phyloP scores from a whole-genome alignment of 2,797 vertebrate species.

The Phoxinus dragarum region DNA sequence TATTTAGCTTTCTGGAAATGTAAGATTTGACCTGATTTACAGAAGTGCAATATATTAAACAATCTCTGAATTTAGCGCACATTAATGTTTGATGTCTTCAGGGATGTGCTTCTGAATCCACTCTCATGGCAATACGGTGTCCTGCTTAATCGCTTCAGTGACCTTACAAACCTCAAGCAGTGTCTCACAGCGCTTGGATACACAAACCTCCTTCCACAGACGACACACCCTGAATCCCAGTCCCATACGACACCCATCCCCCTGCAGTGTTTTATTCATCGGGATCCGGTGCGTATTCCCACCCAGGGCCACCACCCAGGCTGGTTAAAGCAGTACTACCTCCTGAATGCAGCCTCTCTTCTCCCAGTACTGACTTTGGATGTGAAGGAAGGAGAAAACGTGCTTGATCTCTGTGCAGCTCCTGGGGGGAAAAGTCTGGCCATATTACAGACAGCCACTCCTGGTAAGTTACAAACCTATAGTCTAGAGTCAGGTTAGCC shows the following conservation, averaged over 20 bases:
- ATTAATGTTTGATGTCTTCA: conserved; percentile 60
- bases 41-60: neutral
- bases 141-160: conserved; percentile 89
- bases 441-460: conserved; percentile 85
- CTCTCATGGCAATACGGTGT: conserved; percentile 88
- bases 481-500: neutral
- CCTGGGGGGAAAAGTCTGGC: conserved; percentile 94
- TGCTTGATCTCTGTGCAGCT: conserved; percentile 94
- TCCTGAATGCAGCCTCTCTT: conserved; percentile 92
- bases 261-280: conserved; percentile 85
- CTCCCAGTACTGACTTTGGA: conserved; percentile 90
- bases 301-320: conserved; percentile 84
- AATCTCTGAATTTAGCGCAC: neutral
- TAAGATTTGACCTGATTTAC: neutral
- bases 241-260: conserved; percentile 59
- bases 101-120: conserved; percentile 83
- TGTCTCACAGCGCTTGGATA: conserved; percentile 81
- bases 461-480: conserved; percentile 78
- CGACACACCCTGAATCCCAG: conserved; percentile 39
- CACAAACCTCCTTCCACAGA: conserved; percentile 72
- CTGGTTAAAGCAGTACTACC: conserved; percentile 89
- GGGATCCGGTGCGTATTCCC: conserved; percentile 77
- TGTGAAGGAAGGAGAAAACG: conserved; percentile 82
- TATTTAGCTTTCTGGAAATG: conserved; percentile 11
- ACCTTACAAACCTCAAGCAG: conserved; percentile 73